These are phyloP conservation scores for Brachypodius melanocephalos DNA, from an alignment of 2,113 vertebrate species.

Conservation along the genomic window DNA sequence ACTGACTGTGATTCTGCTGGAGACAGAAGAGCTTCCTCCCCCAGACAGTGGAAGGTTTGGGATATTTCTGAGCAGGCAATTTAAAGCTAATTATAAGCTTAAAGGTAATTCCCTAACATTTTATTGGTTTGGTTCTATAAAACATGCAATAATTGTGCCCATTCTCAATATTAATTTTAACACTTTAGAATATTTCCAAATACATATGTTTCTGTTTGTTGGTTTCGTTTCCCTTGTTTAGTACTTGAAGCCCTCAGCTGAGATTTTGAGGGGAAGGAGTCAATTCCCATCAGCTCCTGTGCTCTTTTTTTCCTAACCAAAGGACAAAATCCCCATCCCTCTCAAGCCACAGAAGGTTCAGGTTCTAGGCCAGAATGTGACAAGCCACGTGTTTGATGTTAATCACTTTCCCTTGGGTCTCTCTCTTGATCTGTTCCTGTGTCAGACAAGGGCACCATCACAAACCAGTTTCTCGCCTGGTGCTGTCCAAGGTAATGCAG, in stretches of 20 bases:
- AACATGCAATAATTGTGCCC: neutral
- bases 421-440: neutral
- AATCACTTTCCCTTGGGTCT: neutral
- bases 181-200: neutral
- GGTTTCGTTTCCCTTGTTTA: neutral
- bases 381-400: neutral
- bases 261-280: neutral
- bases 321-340: neutral
- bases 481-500: conserved; percentile 16
- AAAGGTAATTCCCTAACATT: neutral
- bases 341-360: neutral
- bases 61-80: neutral
- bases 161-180: neutral
- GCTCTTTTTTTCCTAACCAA: neutral
- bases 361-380: neutral
- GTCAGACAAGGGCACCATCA: neutral
- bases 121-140: neutral
- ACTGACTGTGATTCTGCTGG: neutral
- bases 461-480: neutral
- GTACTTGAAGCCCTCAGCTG: neutral
- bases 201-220: neutral
- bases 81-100: neutral
- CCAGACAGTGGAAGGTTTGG: neutral
- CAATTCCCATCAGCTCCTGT: neutral
- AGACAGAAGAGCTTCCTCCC: neutral